Evolutionary conservation across 2,113 vertebrate species (phyloP), one percentile per base, ranked within the genome.

Genomic region (Nanorana parkeri): DNA sequence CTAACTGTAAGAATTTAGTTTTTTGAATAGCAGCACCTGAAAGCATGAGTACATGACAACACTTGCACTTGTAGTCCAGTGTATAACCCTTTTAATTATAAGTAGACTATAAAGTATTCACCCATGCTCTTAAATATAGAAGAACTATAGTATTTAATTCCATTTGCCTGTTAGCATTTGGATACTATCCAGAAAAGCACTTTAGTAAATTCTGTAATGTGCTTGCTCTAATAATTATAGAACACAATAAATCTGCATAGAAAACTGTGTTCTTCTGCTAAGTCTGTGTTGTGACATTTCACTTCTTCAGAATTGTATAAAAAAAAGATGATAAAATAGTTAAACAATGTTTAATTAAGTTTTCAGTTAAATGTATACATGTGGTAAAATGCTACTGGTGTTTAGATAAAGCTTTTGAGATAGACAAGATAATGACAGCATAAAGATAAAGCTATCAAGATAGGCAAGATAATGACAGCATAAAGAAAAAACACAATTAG

Each of bases 171-270:
- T 91, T 93, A 93, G 90, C 87, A 80, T 89, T 92, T 96, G 95
- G 95, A 96, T 87, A 86, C 86, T 80, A 83, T 95, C 95, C 95
- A 96, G 88, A 82, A 92, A 91, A 91, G 91, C 94, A 94, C 94
- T 95, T 89, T 89, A 91, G 89, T 82, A 92, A 94, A 95, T 92
- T 91, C 91, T 93, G 87, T 94, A 88, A 91, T 87, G 87, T 87
- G 90, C 85, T 88, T 86, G 85, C 84, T 88, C 87, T 87, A 89
- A 93, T 95, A 94, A 95, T 93, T 90, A 89, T 84, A 87, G 91
- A 88, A 86, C 88, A 88, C 86, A 85, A 84, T 87, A 89, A 87
- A 2, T 52, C 71, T 68, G 51, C 32, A 83, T 17, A 75, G 86
- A 78, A 85, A 89, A 88, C 80, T 84, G 81, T 84, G 81, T 80